Evolutionary conservation across 2,888 invertebrate species (phyloP).

Genomic region (Ectobius pallidus): DNA sequence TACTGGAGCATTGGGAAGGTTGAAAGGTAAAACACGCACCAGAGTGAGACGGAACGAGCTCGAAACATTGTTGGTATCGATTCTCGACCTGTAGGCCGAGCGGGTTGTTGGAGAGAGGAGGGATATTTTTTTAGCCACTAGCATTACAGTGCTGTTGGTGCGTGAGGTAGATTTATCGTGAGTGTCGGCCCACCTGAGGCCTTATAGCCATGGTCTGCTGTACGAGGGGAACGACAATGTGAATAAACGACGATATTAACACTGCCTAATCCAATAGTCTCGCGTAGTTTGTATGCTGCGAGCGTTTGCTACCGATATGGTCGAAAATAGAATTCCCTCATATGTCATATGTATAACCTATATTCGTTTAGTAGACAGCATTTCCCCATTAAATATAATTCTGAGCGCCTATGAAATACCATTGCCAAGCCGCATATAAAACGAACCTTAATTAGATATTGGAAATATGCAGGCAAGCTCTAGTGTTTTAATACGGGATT

Average conservation of each 20-base stretch:
- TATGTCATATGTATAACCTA: too few species aligned
- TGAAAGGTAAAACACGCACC: background rate
- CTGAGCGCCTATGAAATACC: too few species aligned
- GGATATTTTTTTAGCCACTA: conserved; percentile 9
- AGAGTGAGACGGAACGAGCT: background rate
- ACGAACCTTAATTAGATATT: too few species aligned
- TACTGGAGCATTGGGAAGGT: background rate
- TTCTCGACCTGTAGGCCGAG: background rate
- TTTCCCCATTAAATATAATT: too few species aligned
- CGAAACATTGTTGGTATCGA: conserved; percentile 21
- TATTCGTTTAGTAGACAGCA: too few species aligned
- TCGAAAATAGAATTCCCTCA: too few species aligned
- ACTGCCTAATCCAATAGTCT: conserved; percentile 9
- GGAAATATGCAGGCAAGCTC: too few species aligned
- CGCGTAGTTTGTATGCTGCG: too few species aligned
- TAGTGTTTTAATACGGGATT: too few species aligned
- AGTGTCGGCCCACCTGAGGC: conserved; percentile 36
- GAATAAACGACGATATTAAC: background rate
- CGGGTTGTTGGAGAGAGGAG: background rate
- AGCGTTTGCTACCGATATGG: too few species aligned
- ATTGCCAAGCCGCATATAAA: too few species aligned
- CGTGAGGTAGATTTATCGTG: conserved; percentile 35
- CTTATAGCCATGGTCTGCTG: conserved; percentile 15
- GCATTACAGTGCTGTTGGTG: conserved; percentile 17
- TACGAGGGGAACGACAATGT: background rate